Base-by-base conservation (phyloP, 2,113 vertebrate genomes). In the Caloenas nicobarica region DNA sequence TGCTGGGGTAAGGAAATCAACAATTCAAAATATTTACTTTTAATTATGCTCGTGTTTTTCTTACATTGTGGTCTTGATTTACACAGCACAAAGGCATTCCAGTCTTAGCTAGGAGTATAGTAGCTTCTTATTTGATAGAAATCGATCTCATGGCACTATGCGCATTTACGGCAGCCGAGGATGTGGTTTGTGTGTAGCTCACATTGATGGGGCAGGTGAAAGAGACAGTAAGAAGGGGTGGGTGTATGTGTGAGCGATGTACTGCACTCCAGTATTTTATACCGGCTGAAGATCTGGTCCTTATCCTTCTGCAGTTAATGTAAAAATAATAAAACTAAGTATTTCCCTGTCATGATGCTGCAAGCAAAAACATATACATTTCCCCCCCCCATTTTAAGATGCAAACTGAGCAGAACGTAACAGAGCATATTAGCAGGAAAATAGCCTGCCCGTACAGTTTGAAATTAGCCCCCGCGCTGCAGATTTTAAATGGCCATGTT, bases 21-120 rank as follows among this genome's bases (percentile, higher is more conserved):
- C n/a, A 61, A 16, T 82, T 80, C 62, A 89, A 58, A 86, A 86
- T 71, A 10, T 91, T 95, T 91, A 40, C 64, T 79, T 96, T 95
- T 79, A 93, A 19, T 90, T 94, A 72, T 26, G 22, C 53, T 61
- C 2, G 0, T 76, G 34, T 86, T 96, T 91, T 93, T 87, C 72
- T 81, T 81, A 38, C 38, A 16, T 88, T 81, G 36, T 34, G 0
- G 31, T 79, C 72, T 91, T 48, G 50, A 64, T 78, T 76, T 83
- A 50, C 11, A 16, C 29, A 57, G 77, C 65, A 82, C 65, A 66
- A 72, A 81, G 38, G 31, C 65, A 62, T 91, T 69, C 48, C 1
- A 23, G 18, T 92, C 92, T 58, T 57, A 61, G 69, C 76, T 68
- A 18, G 34, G 0, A 0, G 10, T 36, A 5, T 15, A 56, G 83